Conservation (phyloP, 2,888 invertebrate species). For the Melanostoma mellinum region DNA sequence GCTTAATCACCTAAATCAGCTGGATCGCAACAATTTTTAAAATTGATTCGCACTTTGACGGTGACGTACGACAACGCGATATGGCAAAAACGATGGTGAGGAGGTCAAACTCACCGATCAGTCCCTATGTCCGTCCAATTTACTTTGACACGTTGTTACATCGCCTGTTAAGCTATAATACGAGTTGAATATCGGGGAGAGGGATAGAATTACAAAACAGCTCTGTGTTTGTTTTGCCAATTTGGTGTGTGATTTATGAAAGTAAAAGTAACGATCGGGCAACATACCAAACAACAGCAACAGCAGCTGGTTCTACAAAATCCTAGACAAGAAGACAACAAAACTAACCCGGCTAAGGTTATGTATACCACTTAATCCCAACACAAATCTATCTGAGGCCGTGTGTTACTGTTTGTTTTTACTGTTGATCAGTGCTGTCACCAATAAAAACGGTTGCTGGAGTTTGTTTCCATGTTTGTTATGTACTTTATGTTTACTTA, state of each 20-base stretch:
- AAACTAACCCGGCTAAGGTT: constrained; percentile 73
- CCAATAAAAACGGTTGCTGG: too few species aligned
- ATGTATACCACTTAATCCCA: constrained; percentile 74
- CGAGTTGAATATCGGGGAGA: not conserved
- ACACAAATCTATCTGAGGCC: constrained; percentile 64
- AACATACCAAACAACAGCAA: constrained; percentile 37
- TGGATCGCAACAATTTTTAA: constrained; percentile 69
- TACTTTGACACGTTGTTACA: constrained; percentile 70
- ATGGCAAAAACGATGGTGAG: constrained; percentile 56
- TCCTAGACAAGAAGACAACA: constrained; percentile 71
- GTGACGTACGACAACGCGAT: constrained; percentile 34
- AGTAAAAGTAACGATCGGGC: constrained; percentile 71
- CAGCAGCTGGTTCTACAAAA: constrained; percentile 71
- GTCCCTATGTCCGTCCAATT: constrained; percentile 69
- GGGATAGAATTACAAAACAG: not conserved
- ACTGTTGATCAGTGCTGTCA: constrained; percentile 18
- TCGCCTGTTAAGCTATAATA: constrained; percentile 53
- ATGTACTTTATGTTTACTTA: too few species aligned
- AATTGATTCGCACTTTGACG: constrained; percentile 74
- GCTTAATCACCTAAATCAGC: constrained; percentile 43
- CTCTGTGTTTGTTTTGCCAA: constrained; percentile 52
- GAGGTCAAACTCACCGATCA: constrained; percentile 59
- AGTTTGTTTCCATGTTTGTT: too few species aligned
- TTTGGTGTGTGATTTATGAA: constrained; percentile 74
- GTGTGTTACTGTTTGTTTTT: constrained; percentile 66